Evolutionary conservation across 1,140 invertebrate genomes (phyloP), one percentile per base, ranked within the genome.

Genomic region (Ylistrum balloti): DNA sequence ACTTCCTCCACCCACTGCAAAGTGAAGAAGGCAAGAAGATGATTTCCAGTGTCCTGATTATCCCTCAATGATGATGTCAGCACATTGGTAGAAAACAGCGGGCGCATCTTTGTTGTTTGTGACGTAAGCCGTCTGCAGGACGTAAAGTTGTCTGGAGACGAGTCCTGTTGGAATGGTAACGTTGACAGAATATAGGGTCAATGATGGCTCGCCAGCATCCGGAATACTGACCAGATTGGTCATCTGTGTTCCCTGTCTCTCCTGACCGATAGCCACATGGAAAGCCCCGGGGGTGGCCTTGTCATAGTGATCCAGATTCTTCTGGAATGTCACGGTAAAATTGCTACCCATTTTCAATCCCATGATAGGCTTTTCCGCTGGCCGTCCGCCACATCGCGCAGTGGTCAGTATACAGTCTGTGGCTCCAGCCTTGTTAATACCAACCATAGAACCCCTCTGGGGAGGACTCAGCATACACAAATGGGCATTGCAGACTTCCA

Each of bases 311-410:
- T 93, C 91, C 28, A 93, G 86, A 38, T 93, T 93, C 86, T 93
- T 93, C 88, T 92, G 91, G 34, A 93, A 89, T 5, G 87, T 88
- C 5, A 93, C 92, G 1, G 92, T 93, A 22, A 93, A 86, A 56
- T 90, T 92, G 35, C 90, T 85, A 17, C 90, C 91, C 1, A 28
- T 33, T 0, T 48, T 90, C 32, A 41, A 90, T 17, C n/a, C 34
- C n/a, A 88, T 74, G 22, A 86, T 41, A n/a, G 89, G 86, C 28
- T 56, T 41, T 34, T 34, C 88, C 0, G 88, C n/a, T 3, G 45
- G 38, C 35, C 88, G 35, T 9, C 89, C 89, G 32, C 92, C 92
- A 56, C 92, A 92, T 3, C 90, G 89, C 33, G n/a, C 88, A 28
- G 38, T 85, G 22, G 90, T 88, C 38, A 91, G 34, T 33, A 88